Conservation (phyloP, 2,797 vertebrate genomes). For the Macropodus opercularis region DNA sequence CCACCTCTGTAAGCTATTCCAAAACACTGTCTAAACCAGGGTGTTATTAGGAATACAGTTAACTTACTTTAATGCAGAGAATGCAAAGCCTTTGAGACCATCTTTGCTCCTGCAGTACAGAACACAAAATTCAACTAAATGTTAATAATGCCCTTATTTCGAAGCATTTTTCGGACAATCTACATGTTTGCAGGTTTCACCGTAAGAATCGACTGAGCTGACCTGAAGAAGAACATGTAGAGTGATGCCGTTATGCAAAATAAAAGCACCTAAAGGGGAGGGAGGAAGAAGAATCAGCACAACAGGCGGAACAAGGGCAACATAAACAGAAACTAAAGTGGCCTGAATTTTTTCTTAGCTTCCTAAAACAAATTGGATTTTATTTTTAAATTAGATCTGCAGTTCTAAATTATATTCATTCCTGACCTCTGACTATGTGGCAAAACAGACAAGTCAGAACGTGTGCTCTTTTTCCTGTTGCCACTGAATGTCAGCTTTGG, state of each 20-base stretch:
- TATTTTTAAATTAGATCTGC: too few species aligned
- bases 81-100: conserved; percentile 95
- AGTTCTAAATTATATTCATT: too few species aligned
- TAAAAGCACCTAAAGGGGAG: conserved; percentile 76
- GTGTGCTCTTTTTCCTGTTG: too few species aligned
- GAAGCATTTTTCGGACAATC: neutral
- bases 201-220: neutral
- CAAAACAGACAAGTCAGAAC: too few species aligned
- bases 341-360: too few species aligned
- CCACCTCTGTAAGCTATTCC: neutral
- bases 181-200: neutral
- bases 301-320: neutral
- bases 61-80: conserved; percentile 97
- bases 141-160: neutral
- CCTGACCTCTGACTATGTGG: too few species aligned
- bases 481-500: too few species aligned
- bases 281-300: conserved; percentile 7
- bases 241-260: conserved; percentile 84
- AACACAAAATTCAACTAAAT: conserved; percentile 5
- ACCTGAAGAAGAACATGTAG: conserved; percentile 87
- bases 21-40: neutral
- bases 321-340: too few species aligned
- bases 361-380: too few species aligned
- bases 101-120: conserved; percentile 88
- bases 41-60: neutral